phyloP scores from a whole-genome alignment of 1,140 invertebrate species.

The Drosophila simulans region DNA sequence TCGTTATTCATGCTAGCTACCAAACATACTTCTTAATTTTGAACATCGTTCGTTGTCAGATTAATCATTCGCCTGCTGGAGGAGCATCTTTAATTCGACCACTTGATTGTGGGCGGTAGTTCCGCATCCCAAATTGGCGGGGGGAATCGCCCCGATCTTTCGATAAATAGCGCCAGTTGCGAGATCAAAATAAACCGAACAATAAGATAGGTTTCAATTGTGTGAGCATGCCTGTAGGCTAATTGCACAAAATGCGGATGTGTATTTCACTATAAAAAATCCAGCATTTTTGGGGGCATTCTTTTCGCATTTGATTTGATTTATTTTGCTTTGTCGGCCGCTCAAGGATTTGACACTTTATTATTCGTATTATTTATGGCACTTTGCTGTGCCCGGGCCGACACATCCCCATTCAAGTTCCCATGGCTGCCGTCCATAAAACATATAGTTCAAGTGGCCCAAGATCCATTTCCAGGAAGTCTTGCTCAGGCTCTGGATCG shows the following conservation, averaged over 20 bases:
- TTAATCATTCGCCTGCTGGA: constrained; percentile 6
- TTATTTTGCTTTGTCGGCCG: constrained; percentile 40
- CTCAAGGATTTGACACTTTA: constrained; percentile 25
- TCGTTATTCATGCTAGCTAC: not conserved
- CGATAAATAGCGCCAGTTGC: not conserved
- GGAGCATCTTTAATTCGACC: constrained; percentile 4
- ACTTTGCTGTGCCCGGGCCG: not conserved
- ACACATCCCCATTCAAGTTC: constrained; percentile 20
- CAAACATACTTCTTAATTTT: constrained; percentile 2
- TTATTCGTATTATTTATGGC: constrained; percentile 35
- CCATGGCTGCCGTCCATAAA: constrained; percentile 18
- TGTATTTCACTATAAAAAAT: constrained; percentile 1
- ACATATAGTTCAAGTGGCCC: constrained; percentile 19
- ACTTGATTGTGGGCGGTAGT: constrained; percentile 3
- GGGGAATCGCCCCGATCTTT: not conserved
- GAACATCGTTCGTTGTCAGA: not conserved
- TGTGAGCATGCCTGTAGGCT: constrained; percentile 1
- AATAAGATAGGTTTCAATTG: constrained; percentile 8
- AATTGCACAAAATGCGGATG: constrained; percentile 5
- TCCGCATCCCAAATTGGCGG: not conserved
- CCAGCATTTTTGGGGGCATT: not conserved
- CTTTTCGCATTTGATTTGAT: constrained; percentile 40
- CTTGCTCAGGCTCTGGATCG: not conserved
- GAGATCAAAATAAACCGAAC: constrained; percentile 10
- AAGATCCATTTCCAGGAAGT: constrained; percentile 26